Evolutionary conservation across 30 jellyfish, hydroid and myxozoan genomes (phyloP).

Genomic region (Mastigias papua): DNA sequence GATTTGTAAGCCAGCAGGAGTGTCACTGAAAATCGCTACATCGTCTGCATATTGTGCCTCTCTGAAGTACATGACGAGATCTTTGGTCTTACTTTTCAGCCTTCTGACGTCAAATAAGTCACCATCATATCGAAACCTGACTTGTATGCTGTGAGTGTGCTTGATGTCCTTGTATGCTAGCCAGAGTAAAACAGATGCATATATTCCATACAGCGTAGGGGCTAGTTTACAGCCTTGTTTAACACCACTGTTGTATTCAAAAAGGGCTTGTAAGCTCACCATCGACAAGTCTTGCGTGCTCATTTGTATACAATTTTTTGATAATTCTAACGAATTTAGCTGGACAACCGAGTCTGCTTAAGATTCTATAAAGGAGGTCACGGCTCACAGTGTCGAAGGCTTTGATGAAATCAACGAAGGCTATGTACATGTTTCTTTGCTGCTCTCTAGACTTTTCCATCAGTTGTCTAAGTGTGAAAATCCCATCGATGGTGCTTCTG

Average conservation of each 20-base stretch:
- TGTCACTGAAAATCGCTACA: slow-evolving; percentile 69
- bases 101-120: slow-evolving; percentile 73
- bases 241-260: slow-evolving; percentile 74
- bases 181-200: slow-evolving; percentile 69
- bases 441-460: too few species aligned
- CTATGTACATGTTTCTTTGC: slow-evolving; percentile 71
- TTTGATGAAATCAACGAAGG: slow-evolving; percentile 75
- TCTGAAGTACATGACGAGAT: slow-evolving; percentile 43
- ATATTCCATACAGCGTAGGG: too few species aligned
- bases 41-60: slow-evolving; percentile 82
- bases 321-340: slow-evolving; percentile 65
- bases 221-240: too few species aligned
- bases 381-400: too few species aligned
- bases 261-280: slow-evolving; percentile 57
- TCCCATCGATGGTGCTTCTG: too few species aligned
- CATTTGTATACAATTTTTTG: slow-evolving; percentile 44
- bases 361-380: slow-evolving; percentile 46
- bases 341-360: slow-evolving; percentile 73
- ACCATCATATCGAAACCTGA: slow-evolving; percentile 67
- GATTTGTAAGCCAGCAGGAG: slow-evolving; percentile 58
- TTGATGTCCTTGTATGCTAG: slow-evolving; percentile 59
- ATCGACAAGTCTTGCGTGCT: slow-evolving; percentile 64
- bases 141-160: too few species aligned
- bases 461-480: too few species aligned
- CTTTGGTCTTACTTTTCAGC: slow-evolving; percentile 54